These are phyloP conservation scores for Dendrolimus houi DNA, from an alignment of 2,888 invertebrate species.

Conservation along the genomic window DNA sequence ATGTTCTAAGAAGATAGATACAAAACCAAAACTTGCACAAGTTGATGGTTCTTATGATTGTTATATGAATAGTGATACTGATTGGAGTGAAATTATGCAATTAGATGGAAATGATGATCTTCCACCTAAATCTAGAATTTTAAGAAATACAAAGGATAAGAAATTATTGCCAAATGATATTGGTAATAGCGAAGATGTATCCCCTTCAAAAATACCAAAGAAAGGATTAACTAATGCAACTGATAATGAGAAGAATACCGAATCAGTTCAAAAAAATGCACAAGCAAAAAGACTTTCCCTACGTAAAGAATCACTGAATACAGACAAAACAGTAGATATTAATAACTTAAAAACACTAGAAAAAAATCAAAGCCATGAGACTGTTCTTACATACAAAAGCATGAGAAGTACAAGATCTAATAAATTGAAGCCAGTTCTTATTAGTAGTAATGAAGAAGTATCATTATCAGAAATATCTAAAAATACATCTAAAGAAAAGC, in stretches of 20 bases:
- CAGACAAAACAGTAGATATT: no score
- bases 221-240: conserved; percentile 6
- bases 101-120: conserved; percentile 48
- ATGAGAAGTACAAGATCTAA: conserved; percentile 28
- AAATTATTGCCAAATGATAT: conserved; percentile 18
- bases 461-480: conserved; percentile 50
- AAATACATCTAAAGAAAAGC: conserved; percentile 9
- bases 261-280: conserved; percentile 5
- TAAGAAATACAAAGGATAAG: conserved; percentile 27
- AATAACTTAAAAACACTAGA: conserved; percentile 18
- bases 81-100: conserved; percentile 37
- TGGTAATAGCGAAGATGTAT: conserved; percentile 30
- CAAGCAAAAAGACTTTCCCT: background rate
- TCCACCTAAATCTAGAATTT: conserved; percentile 25
- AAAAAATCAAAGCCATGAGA: conserved; percentile 47
- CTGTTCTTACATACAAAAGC: conserved; percentile 24
- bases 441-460: conserved; percentile 26
- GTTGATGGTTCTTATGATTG: conserved; percentile 73
- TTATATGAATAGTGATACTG: conserved; percentile 17
- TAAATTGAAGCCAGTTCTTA: conserved; percentile 19
- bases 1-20: conserved; percentile 19
- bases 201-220: conserved; percentile 50
- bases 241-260: background rate
- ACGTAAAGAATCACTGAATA: no score
- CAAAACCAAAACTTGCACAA: conserved; percentile 55